These are phyloP conservation scores for Kryptolebias ocellatus DNA, from an alignment of 2,797 vertebrate species.

Conservation along the genomic window DNA sequence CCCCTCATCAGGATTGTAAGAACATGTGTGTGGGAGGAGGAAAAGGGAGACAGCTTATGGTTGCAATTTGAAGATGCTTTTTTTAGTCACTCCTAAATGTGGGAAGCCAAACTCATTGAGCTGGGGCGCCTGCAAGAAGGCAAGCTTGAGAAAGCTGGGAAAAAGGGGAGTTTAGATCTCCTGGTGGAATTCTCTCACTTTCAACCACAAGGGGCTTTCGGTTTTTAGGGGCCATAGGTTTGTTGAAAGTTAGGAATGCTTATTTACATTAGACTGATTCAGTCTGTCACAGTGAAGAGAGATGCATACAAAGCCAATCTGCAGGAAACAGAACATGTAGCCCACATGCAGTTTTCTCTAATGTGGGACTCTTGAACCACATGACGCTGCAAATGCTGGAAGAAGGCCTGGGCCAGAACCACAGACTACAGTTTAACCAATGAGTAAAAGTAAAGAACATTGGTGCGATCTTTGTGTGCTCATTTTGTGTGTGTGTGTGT, in stretches of 20 bases:
- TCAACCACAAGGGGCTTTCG: conserved; percentile 53
- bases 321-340: conserved; percentile 81
- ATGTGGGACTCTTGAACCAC: conserved; percentile 81
- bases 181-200: conserved; percentile 79
- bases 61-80: conserved; percentile 86
- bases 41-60: conserved; percentile 77
- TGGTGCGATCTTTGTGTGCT: conserved; percentile 43
- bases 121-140: conserved; percentile 80
- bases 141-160: conserved; percentile 61
- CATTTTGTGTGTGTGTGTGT: conserved; percentile 34
- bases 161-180: conserved; percentile 69
- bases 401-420: conserved; percentile 67
- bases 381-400: conserved; percentile 71
- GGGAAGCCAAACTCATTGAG: conserved; percentile 83
- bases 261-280: conserved; percentile 82
- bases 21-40: conserved; percentile 58
- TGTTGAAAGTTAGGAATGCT: conserved; percentile 77
- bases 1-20: conserved; percentile 62
- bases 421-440: conserved; percentile 72
- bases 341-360: conserved; percentile 77
- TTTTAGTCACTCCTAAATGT: conserved; percentile 87
- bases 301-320: conserved; percentile 74
- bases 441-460: conserved; percentile 59
- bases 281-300: conserved; percentile 74
- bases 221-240: conserved; percentile 64